Evolutionary conservation across 2,888 invertebrate genomes (phyloP).

Genomic region (Hartigia nigra): DNA sequence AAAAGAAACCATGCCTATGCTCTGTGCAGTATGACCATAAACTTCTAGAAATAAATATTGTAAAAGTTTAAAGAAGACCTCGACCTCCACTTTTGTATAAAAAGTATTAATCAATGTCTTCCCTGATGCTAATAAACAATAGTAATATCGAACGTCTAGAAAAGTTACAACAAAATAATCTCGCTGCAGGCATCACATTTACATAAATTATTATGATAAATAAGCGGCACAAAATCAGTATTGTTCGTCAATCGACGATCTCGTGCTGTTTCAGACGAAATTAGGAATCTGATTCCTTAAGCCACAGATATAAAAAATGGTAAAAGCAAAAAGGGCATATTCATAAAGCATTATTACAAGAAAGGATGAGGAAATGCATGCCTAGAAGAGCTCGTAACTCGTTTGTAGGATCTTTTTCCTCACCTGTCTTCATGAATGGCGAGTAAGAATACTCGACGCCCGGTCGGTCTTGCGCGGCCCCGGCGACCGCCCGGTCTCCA

Average conservation of each 20-base stretch:
- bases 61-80: neutral
- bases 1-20: neutral
- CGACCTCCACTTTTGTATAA: neutral
- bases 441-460: constrained; percentile 46
- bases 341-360: neutral
- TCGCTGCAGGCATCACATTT: neutral
- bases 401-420: constrained; percentile 35
- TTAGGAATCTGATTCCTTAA: neutral
- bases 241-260: neutral
- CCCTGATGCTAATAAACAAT: neutral
- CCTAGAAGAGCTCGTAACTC: neutral
- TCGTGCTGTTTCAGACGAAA: neutral
- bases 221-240: neutral
- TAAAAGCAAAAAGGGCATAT: neutral
- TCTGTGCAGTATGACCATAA: neutral
- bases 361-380: neutral
- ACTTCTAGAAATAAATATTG: neutral
- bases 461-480: constrained; percentile 46
- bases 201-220: neutral
- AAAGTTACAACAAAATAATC: neutral
- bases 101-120: neutral
- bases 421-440: constrained; percentile 63
- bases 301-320: neutral
- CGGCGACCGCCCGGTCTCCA: constrained; percentile 37
- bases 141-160: neutral